Conservation (phyloP, 2,113 vertebrate genomes). For the Elaphurus davidianus region DNA sequence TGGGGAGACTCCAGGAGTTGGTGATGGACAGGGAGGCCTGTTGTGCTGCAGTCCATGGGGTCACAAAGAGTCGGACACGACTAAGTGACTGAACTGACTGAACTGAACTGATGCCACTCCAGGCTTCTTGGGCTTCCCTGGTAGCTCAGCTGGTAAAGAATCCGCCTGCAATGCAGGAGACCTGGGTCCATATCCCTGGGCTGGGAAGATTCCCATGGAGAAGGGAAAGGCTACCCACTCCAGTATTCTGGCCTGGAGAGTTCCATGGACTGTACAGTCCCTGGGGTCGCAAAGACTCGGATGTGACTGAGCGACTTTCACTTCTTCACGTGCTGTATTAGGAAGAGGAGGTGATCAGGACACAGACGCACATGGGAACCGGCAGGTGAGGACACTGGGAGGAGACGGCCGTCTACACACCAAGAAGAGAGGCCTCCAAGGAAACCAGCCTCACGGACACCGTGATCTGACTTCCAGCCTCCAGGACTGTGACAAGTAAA, state of each 20-base stretch:
- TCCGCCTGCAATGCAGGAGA: background rate
- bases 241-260: background rate
- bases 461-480: background rate
- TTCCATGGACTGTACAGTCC: background rate
- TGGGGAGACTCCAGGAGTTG: background rate
- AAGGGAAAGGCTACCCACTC: background rate
- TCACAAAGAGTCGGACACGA: accelerated
- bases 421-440: background rate
- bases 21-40: background rate
- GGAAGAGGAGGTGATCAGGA: background rate
- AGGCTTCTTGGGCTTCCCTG: no score
- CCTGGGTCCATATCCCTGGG: background rate
- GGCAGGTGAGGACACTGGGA: accelerated
- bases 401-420: accelerated
- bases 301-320: background rate
- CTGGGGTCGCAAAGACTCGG: background rate
- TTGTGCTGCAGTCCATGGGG: background rate
- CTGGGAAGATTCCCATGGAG: background rate
- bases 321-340: background rate
- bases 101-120: background rate
- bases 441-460: accelerated
- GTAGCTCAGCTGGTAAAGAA: no score
- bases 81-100: background rate
- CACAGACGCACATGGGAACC: background rate
- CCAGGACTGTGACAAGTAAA: background rate